These are phyloP conservation scores for Heptranchias perlo DNA, from an alignment of 2,113 vertebrate genomes.

Conservation along the genomic window DNA sequence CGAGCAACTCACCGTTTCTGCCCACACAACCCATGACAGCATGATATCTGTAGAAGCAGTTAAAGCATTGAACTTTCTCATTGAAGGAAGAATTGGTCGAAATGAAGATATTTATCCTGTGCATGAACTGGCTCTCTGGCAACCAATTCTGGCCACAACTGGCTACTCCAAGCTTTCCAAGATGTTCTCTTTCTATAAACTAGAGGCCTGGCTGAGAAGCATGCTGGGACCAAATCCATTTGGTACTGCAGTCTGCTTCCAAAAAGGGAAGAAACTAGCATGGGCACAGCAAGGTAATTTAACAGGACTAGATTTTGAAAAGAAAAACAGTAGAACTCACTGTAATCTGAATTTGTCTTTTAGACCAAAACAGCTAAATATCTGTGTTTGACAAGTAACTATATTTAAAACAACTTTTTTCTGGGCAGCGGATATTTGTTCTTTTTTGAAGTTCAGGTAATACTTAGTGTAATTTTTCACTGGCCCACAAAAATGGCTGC, in stretches of 20 bases:
- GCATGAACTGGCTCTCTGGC: slow-evolving; percentile 71
- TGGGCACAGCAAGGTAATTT: slow-evolving; percentile 86
- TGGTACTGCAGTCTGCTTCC: slow-evolving; percentile 75
- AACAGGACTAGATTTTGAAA: background rate
- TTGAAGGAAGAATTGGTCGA: slow-evolving; percentile 70
- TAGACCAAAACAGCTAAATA: background rate
- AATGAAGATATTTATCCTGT: slow-evolving; percentile 59
- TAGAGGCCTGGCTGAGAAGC: slow-evolving; percentile 73
- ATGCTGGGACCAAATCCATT: slow-evolving; percentile 72
- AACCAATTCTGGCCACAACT: slow-evolving; percentile 58
- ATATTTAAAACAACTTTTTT: background rate
- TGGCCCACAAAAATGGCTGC: background rate
- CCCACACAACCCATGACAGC: slow-evolving; percentile 59
- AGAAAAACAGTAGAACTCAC: background rate
- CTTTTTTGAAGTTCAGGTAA: background rate
- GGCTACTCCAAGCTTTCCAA: slow-evolving; percentile 66
- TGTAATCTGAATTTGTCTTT: background rate
- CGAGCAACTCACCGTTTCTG: slow-evolving; percentile 67
- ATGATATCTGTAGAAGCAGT: slow-evolving; percentile 69
- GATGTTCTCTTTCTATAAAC: slow-evolving; percentile 67
- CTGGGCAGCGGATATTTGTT: no score
- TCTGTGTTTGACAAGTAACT: background rate
- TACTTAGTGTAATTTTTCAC: background rate
- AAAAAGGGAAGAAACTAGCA: slow-evolving; percentile 77
- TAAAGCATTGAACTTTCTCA: slow-evolving; percentile 71